Conservation (phyloP, 92 coral and sea anemone genomes). For the Porites rus region DNA sequence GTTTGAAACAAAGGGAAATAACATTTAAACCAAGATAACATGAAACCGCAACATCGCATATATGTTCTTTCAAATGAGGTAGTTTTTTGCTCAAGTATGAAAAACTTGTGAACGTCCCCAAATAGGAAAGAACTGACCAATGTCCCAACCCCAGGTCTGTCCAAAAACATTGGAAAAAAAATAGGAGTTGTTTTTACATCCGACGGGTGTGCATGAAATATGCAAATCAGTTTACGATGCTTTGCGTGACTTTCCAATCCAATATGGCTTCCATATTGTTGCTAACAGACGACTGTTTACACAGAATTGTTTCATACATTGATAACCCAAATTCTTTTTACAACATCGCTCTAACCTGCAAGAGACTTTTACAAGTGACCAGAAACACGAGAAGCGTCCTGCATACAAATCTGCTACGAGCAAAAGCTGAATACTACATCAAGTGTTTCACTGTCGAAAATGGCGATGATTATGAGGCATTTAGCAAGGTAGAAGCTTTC, state of each 20-base stretch:
- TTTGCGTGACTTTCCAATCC: neutral
- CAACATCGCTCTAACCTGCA: constrained; percentile 52
- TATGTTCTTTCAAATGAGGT: too few species aligned
- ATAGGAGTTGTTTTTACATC: too few species aligned
- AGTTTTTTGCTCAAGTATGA: too few species aligned
- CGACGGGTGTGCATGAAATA: too few species aligned
- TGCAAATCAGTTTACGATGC: neutral
- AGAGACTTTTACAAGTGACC: constrained; percentile 40
- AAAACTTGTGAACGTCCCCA: too few species aligned
- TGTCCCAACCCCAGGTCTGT: too few species aligned
- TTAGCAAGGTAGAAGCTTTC: neutral
- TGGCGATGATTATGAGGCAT: neutral
- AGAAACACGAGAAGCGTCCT: constrained; percentile 32
- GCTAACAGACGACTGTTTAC: constrained; percentile 57
- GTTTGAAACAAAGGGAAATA: too few species aligned
- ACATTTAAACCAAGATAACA: too few species aligned
- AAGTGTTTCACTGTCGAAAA: constrained; percentile 22
- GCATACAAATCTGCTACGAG: constrained; percentile 38
- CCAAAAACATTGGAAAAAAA: too few species aligned
- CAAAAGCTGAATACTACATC: constrained; percentile 58
- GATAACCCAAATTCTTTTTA: constrained; percentile 30
- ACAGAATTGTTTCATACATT: constrained; percentile 27
- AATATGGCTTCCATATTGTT: constrained; percentile 49
- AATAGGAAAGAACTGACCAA: too few species aligned
- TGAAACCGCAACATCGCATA: too few species aligned